Base-by-base conservation (phyloP, 2,113 vertebrate species). In the Puffinus mauretanicus region DNA sequence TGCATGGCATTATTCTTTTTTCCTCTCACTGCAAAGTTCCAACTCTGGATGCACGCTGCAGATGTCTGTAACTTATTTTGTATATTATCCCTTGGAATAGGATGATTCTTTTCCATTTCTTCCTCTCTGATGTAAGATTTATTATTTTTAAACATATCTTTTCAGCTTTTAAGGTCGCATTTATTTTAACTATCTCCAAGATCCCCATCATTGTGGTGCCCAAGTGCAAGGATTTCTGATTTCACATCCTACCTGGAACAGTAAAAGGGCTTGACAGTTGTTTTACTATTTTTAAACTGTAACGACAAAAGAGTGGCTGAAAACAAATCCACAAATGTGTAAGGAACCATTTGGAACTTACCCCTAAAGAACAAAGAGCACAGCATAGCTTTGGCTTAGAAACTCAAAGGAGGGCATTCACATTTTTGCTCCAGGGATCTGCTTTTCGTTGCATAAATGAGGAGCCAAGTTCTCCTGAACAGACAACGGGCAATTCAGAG, bases 371-470 rank as follows among this genome's bases (percentile, higher is more conserved):
- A 40, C 22, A 85, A 80, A 66, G 36, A 69, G 25, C 55, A 82
- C 38, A 4, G 3, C 55, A 77, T 5, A 80, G 40, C 57, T 87
- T 78, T 83, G 46, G 57, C 61, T 94, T 61, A 52, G 54, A 85
- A 94, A 91, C 65, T 76, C 66, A 73, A 87, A 94, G 72, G 71
- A 92, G 44, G 58, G 18, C 93, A 77, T 80, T 91, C 80, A 81
- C 20, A 30, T 61, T 73, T 82, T 94, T 86, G 22, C 93, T 93
- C 49, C 52, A 83, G 58, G 67, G 65, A 77, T 78, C 83, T 84
- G 72, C 69, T 89, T 89, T 94, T 89, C 77, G 64, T 78, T 95
- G 72, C 65, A 87, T 89, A 89, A 89, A 82, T n/a, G 47, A 82
- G 61, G 26, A 88, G 71, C 73, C 85, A 82, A 92, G 42, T 76